Evolutionary conservation across 2,888 invertebrate species (phyloP), one percentile per base, ranked within the genome.

Genomic region (Danaus chrysippus): DNA sequence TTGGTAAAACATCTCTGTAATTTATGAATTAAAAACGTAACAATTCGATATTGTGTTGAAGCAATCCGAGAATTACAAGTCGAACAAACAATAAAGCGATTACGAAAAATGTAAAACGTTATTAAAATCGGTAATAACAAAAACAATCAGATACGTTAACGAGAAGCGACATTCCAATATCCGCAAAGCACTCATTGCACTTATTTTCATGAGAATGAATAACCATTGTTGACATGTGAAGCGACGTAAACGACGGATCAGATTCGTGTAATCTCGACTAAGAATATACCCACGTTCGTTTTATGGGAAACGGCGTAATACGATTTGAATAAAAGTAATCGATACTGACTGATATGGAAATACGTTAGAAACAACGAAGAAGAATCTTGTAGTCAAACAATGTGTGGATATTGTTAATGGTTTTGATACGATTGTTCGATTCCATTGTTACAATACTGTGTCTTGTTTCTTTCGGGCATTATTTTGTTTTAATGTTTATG

Each of bases 121-220:
- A 59, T 64, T 57, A 62, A 59, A 65, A 61, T 61, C 64, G 67
- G 60, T 58, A 65, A 64, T 70, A 71, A 71, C 71, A 74, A 74
- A 75, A 75, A 77, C 73, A 78, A 89, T 87, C 85, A 74, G 67
- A 74, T 71, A 69, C 69, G 73, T 73, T 78, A 80, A 80, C 76
- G 77, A 78, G 78, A 75, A 71, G 65, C 70, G 71, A 70, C 71
- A 67, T 65, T 70, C 62, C 68, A 65, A 73, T 72, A 74, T 76
- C 72, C 73, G 65, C 71, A 74, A 74, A 74, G 69, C 65, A 77
- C 67, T 71, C 70, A 71, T 59, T 67, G 72, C 68, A 67, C 70
- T 71, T 70, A 71, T 74, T 71, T 69, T 66, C 67, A 65, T 65
- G 63, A 65, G 55, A 61, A 61, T 46, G 69, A 70, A 69, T 70